Conservation (phyloP, 2,797 vertebrate species). For the Cephalopachus bancanus region DNA sequence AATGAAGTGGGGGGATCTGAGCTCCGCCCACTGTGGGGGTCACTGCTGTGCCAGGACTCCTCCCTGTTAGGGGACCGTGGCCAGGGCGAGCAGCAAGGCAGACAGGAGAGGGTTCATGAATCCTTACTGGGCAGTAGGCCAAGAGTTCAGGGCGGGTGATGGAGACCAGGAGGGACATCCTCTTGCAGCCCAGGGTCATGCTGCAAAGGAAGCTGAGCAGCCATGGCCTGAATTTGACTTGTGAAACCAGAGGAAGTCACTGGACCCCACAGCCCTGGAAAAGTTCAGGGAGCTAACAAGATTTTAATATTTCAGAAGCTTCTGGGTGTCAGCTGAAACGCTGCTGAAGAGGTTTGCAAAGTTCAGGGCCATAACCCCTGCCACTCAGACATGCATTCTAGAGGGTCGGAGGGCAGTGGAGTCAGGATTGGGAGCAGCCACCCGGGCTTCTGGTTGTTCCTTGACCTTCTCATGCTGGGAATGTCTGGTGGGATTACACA, state of each 20-base stretch:
- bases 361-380: too few relatives aligned
- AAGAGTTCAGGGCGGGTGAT: neutral
- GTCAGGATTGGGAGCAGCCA: neutral
- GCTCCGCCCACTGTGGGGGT: fast-evolving
- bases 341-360: neutral
- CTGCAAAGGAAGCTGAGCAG: neutral
- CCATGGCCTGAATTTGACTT: neutral
- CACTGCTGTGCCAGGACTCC: too few relatives aligned
- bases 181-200: neutral
- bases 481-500: too few relatives aligned
- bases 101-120: neutral
- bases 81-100: neutral
- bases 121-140: neutral
- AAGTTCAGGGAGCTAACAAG: neutral
- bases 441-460: neutral
- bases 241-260: neutral
- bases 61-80: too few relatives aligned
- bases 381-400: neutral
- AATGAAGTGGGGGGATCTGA: neutral
- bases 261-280: neutral
- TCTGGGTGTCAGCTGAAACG: neutral
- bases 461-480: neutral
- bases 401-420: neutral
- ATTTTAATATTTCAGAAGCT: conserved; percentile 50
- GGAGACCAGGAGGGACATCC: neutral